Base-by-base conservation (phyloP, 1,140 invertebrate species). In the Drosophila ambigua region DNA sequence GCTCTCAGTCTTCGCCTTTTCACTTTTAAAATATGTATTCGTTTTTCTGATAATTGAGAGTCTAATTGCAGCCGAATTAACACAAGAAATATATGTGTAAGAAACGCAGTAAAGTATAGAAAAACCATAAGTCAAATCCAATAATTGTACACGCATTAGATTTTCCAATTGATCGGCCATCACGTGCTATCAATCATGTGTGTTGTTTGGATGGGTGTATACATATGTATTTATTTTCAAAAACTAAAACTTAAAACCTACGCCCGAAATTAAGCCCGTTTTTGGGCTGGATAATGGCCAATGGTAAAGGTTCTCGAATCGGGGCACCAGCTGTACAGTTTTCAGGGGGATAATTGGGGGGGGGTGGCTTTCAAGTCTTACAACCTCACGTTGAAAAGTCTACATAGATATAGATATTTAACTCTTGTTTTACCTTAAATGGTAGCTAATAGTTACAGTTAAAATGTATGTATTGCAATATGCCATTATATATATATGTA, bases 381-480 rank as follows among this genome's bases (percentile, higher is more conserved):
- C 69, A 82, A 78, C 63, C 54, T 77, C 73, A 61, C 77, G 69
- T 77, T 41, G 64, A 66, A 69, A 72, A 77, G 53, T 72, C 48
- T 72, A 76, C 31, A 39, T 51, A 39, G 55, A 58, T 62, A 71
- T 62, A 54, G 46, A 49, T 55, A 50, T 53, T 50, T 52, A 60
- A 55, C 54, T 76, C 20, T 24, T 24, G 23, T 24, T 80, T 63
- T 31, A 55, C 57, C 77, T 69, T 50, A 62, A 15, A 35, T 41
- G 35, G 11, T 67, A 75, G 41, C 62, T 82, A 69, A 45, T 63
- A 39, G 31, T 50, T 69, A 73, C 31, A 55, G 51, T 49, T 80
- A 75, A 71, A 72, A 58, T 72, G 26, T 72, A 66, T 75, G 61
- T 79, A 83, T 83, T 82, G 79, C 79, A 82, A 78, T 75, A 66